A percentile compares a stretch with the other conserved stretches of the same genome.
Evolutionary conservation across 2,797 vertebrate genomes (phyloP).

Genomic region (Crenuchus spilurus): DNA sequence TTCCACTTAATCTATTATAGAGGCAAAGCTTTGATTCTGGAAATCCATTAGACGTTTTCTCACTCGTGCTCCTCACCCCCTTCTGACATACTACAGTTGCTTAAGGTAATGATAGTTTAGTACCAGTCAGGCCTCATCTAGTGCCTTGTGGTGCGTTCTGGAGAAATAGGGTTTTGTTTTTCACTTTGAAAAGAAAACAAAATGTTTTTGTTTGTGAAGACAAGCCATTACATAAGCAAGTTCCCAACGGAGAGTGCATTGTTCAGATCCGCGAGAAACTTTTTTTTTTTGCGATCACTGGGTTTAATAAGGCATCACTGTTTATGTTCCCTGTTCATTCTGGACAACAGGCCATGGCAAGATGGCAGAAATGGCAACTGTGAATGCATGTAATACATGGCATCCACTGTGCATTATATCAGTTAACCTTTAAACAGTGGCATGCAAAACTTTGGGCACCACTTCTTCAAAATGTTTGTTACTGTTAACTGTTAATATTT

Average conservation of each 20-base stretch:
- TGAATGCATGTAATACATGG: too few relatives aligned
- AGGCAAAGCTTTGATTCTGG: conserved; percentile 61
- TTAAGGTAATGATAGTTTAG: conserved; percentile 61
- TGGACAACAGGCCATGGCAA: conserved; percentile 56
- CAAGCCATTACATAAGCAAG: conserved; percentile 68
- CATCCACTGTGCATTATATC: too few relatives aligned
- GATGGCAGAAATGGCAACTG: too few relatives aligned
- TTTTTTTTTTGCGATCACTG: conserved; percentile 58
- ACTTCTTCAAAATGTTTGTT: too few relatives aligned
- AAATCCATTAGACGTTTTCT: conserved; percentile 62
- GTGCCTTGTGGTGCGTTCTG: conserved; percentile 34
- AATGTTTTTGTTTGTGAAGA: conserved; percentile 69
- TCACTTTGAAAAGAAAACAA: conserved; percentile 63
- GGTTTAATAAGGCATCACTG: conserved; percentile 43
- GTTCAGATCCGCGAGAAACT: conserved; percentile 69
- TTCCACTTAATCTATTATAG: conserved; percentile 64
- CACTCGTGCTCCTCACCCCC: conserved; percentile 59
- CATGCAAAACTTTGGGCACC: too few relatives aligned
- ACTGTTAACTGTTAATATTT: too few relatives aligned
- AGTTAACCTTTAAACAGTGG: too few relatives aligned
- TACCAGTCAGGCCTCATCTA: conserved; percentile 49
- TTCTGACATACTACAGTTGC: conserved; percentile 51
- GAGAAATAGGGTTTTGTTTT: conserved; percentile 55
- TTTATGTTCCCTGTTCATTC: conserved; percentile 63
- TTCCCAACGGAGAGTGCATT: conserved; percentile 68